Evolutionary conservation across 1,140 invertebrate genomes (phyloP), one percentile per base, ranked within the genome.

Genomic region (Grapholita molesta): DNA sequence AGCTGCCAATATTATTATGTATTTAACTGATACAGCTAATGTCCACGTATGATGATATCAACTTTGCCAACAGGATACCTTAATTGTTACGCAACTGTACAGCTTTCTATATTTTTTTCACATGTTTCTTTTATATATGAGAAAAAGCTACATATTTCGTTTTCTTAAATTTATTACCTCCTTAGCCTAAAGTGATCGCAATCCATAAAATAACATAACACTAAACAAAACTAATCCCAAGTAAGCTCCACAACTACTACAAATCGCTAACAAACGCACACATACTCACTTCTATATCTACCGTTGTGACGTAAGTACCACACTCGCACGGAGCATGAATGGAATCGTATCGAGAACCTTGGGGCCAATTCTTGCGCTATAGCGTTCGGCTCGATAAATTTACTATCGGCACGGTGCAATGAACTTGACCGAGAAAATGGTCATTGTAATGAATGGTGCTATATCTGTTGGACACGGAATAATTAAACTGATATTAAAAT

Each of bases 351-450:
- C 21, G 55, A 6, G 28, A 25, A 61, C 55, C 55, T 61, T 61
- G 55, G 55, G 55, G 24, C 25, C 55, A 28, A 61, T 61, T 61
- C 55, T 61, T 15, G 55, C 24, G 55, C 55, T 61, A 15, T 30
- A 30, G 55, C n/a, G n/a, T n/a, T 61, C 55, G 55, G 15, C 25
- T 61, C 55, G 55, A 61, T 61, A 61, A 61, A 30, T 48, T 30
- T 61, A 61, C 55, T 25, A 61, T 61, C 28, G 12, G 24, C 18
- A 28, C 55, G 55, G 55, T 28, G 55, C 55, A 61, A 61, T 61
- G 55, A 61, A 61, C 55, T 61, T 61, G 55, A 25, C 55, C 55
- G 28, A 61, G 55, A 61, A 61, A 61, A 61, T 61, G 55, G 55
- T 61, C 28, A 61, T 61, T 61, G 55, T 61, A 28, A 38, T 28